These are phyloP conservation scores for Crematogaster levior DNA, from an alignment of 2,888 invertebrate genomes.

Conservation along the genomic window DNA sequence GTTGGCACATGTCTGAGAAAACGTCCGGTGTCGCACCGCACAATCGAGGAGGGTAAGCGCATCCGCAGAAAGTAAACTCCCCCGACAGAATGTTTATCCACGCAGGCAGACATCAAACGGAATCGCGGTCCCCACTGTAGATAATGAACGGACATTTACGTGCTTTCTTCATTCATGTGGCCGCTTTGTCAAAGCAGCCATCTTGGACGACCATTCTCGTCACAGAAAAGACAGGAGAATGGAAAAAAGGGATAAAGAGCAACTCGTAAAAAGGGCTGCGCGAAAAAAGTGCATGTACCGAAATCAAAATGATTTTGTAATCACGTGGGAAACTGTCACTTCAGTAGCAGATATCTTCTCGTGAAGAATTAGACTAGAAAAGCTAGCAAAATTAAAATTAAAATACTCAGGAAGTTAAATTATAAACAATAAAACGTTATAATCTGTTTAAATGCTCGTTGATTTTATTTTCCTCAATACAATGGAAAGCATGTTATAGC, in stretches of 20 bases:
- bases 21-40: slow-evolving; percentile 63
- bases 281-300: background rate
- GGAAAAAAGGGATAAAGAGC: background rate
- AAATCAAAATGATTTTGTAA: slow-evolving; percentile 25
- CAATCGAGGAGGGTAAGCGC: slow-evolving; percentile 62
- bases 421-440: background rate
- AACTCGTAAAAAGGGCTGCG: background rate
- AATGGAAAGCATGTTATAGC: background rate
- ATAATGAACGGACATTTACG: slow-evolving; percentile 75
- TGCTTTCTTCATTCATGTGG: slow-evolving; percentile 32
- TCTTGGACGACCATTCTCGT: slow-evolving; percentile 25
- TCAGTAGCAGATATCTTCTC: background rate
- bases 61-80: slow-evolving; percentile 72
- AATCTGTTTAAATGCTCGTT: background rate
- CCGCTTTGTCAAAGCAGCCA: slow-evolving; percentile 33
- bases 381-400: no score
- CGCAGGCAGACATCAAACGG: slow-evolving; percentile 77
- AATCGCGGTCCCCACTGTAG: slow-evolving; percentile 70
- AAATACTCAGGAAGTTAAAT: background rate
- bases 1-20: slow-evolving; percentile 62
- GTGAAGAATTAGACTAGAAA: background rate
- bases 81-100: slow-evolving; percentile 75
- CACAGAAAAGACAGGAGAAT: slow-evolving; percentile 50
- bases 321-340: background rate
- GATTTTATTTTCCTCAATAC: background rate